These are phyloP conservation scores for Strigamia crassipes DNA, from an alignment of 2,888 invertebrate species.

Conservation along the genomic window DNA sequence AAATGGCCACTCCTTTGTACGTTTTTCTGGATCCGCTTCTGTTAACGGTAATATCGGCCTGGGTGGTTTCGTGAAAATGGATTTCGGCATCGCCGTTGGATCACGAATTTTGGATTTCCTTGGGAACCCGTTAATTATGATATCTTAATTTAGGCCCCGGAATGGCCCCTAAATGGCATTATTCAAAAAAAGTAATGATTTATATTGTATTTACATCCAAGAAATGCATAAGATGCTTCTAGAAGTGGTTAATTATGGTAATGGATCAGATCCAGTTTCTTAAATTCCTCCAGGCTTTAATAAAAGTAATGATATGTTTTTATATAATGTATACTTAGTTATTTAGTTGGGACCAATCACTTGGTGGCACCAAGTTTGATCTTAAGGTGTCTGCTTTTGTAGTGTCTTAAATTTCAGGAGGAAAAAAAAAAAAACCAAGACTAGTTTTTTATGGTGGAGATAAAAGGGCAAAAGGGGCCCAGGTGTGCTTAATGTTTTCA, in stretches of 20 bases:
- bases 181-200: background rate
- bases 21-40: no score
- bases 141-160: no score
- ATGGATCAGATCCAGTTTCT: conserved; percentile 11
- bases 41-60: no score
- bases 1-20: no score
- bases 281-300: conserved; percentile 4
- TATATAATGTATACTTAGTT: background rate
- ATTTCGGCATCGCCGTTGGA: no score
- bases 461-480: background rate
- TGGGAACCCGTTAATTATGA: no score
- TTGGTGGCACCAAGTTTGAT: background rate
- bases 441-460: conserved; percentile 10
- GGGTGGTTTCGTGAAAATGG: no score
- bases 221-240: background rate
- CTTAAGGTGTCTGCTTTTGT: background rate
- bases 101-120: no score
- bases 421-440: background rate
- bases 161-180: no score
- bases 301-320: conserved; percentile 12
- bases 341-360: conserved; percentile 6
- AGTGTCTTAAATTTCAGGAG: background rate
- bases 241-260: background rate
- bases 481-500: conserved; percentile 4
- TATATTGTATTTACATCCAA: background rate